Evolutionary conservation across 1,140 invertebrate species (phyloP).

Genomic region (Homarus americanus): DNA sequence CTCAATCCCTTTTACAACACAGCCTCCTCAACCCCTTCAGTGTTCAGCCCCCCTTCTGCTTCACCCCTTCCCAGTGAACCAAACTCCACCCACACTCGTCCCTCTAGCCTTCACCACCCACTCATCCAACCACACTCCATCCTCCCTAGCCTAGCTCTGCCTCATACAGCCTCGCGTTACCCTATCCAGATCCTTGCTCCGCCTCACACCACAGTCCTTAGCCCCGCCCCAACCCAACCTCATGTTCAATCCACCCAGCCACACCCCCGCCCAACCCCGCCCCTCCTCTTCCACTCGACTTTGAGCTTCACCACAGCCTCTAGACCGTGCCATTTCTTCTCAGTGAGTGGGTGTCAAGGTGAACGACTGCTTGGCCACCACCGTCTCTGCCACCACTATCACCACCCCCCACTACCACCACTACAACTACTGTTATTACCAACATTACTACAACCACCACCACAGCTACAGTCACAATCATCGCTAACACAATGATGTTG

Average conservation of each 20-base stretch:
- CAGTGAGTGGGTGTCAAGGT: not conserved
- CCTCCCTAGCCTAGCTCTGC: not conserved
- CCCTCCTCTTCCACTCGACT: not conserved
- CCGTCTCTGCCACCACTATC: not conserved
- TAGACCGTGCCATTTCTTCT: not conserved
- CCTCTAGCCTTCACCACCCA: not conserved
- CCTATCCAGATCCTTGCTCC: not conserved
- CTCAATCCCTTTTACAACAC: too few species aligned
- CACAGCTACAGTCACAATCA: not conserved
- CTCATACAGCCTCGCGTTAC: too few species aligned
- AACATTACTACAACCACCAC: not conserved
- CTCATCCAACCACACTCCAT: not conserved
- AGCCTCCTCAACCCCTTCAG: too few species aligned
- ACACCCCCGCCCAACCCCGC: not conserved
- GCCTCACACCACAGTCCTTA: not conserved
- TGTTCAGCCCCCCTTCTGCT: too few species aligned
- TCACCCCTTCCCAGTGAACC: too few species aligned
- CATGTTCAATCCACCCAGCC: not conserved
- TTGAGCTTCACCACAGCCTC: too few species aligned
- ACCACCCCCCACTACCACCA: not conserved
- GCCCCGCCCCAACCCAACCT: not conserved
- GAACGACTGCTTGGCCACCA: not conserved
- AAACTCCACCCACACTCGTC: not conserved
- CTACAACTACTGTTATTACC: not conserved
- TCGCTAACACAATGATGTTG: too few species aligned